Evolutionary conservation across 2,888 invertebrate species (phyloP).

Genomic region (Cybosia mesomella): DNA sequence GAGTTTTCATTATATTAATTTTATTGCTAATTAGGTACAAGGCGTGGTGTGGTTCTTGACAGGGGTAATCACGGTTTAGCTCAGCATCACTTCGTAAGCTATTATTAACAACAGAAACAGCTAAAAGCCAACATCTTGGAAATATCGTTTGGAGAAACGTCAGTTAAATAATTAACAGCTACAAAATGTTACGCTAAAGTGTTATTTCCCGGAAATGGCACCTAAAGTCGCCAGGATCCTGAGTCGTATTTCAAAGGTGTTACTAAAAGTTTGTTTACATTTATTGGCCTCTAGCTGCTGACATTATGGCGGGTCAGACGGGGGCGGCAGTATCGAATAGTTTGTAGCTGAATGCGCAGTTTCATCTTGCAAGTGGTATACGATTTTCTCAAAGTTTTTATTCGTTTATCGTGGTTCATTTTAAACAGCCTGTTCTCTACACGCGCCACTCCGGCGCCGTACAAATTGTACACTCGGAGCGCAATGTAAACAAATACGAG

Average conservation of each 20-base stretch:
- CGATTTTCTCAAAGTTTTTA: slow-evolving; percentile 21
- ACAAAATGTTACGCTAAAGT: slow-evolving; percentile 54
- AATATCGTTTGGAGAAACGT: slow-evolving; percentile 44
- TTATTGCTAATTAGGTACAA: slow-evolving; percentile 56
- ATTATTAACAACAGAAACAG: slow-evolving; percentile 53
- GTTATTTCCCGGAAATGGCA: slow-evolving; percentile 71
- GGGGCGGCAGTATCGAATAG: slow-evolving; percentile 24
- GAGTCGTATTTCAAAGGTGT: slow-evolving; percentile 53
- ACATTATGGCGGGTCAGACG: slow-evolving; percentile 59
- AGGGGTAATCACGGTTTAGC: slow-evolving; percentile 45
- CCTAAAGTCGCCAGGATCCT: slow-evolving; percentile 44
- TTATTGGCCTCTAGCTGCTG: slow-evolving; percentile 55
- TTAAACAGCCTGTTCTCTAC: slow-evolving; percentile 27
- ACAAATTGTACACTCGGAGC: slow-evolving; percentile 38
- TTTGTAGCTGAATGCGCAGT: slow-evolving; percentile 43
- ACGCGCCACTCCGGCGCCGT: slow-evolving; percentile 42
- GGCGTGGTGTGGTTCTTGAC: slow-evolving; percentile 41
- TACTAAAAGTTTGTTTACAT: slow-evolving; percentile 62
- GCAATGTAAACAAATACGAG: slow-evolving; percentile 65
- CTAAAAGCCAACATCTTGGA: slow-evolving; percentile 43
- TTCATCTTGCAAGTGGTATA: neutral
- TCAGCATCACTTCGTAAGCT: slow-evolving; percentile 45
- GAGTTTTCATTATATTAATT: slow-evolving; percentile 49
- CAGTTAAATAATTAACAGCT: slow-evolving; percentile 55
- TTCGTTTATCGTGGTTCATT: slow-evolving; percentile 23